phyloP scores from a whole-genome alignment of 2,888 invertebrate species.

The Rhimphoctona megacephalus region DNA sequence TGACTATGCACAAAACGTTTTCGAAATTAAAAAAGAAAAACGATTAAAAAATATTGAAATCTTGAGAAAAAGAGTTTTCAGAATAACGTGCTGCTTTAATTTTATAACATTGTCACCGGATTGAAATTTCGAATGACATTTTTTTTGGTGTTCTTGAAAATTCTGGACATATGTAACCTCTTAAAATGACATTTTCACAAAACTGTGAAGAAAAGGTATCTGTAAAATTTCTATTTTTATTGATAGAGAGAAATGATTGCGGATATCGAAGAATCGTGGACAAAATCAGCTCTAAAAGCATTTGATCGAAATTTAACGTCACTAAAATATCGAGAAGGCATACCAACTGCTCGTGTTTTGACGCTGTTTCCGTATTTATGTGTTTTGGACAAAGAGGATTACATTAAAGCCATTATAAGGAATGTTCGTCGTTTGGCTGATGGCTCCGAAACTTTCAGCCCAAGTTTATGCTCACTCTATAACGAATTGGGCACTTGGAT shows the following conservation, averaged over 20 bases:
- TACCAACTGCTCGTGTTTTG: constrained; percentile 86
- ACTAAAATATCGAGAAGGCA: constrained; percentile 86
- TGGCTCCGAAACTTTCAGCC: constrained; percentile 93
- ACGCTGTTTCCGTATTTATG: constrained; percentile 91
- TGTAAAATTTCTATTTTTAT: background rate
- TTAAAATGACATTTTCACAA: background rate
- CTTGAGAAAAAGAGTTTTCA: too few species aligned
- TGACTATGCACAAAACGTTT: too few species aligned
- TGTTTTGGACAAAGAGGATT: constrained; percentile 86
- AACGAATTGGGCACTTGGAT: constrained; percentile 87
- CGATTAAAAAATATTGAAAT: too few species aligned
- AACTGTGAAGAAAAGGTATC: background rate
- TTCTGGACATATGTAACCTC: background rate
- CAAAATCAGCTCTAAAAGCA: constrained; percentile 87
- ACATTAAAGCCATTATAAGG: constrained; percentile 88
- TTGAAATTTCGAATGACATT: too few species aligned
- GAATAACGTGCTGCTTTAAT: too few species aligned
- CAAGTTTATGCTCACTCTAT: constrained; percentile 88
- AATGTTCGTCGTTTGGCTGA: constrained; percentile 90
- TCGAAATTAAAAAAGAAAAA: too few species aligned
- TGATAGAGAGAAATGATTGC: constrained; percentile 88
- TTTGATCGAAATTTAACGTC: constrained; percentile 90
- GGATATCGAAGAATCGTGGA: constrained; percentile 89
- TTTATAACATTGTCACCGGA: too few species aligned
- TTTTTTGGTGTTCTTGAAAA: background rate